A percentile compares a stretch with the other conserved stretches of the same genome.
Evolutionary conservation across 2,888 invertebrate genomes (phyloP).

Genomic region (Chrysolina haemoptera): DNA sequence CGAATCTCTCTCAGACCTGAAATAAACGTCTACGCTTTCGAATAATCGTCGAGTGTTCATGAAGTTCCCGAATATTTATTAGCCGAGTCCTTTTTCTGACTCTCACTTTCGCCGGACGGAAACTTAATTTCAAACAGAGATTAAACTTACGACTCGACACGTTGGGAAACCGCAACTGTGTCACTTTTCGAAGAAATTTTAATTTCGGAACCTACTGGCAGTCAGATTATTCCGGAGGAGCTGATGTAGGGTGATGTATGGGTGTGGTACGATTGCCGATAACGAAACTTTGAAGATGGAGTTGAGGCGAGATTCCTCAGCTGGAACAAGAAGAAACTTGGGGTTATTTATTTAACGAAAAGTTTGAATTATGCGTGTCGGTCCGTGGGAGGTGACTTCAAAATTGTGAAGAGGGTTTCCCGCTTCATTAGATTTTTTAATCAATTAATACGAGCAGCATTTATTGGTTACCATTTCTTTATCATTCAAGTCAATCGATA

Average conservation of each 20-base stretch:
- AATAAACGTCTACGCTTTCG: constrained; percentile 27
- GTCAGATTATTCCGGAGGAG: neutral
- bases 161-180: constrained; percentile 30
- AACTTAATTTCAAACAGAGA: constrained; percentile 40
- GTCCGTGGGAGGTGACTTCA: no score
- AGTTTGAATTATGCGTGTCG: no score
- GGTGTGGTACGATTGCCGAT: neutral
- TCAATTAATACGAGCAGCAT: no score
- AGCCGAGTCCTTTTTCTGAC: constrained; percentile 31
- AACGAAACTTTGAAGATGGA: neutral
- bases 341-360: no score
- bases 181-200: constrained; percentile 31
- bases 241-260: neutral
- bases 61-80: constrained; percentile 45
- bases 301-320: no score
- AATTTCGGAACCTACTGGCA: constrained; percentile 25
- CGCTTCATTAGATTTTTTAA: no score
- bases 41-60: constrained; percentile 31
- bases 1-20: neutral
- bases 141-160: constrained; percentile 35
- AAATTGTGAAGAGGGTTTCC: no score
- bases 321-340: no score
- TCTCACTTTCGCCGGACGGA: constrained; percentile 37
- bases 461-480: no score
- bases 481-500: no score